phyloP scores from a whole-genome alignment of 2,113 vertebrate genomes.

The Pangasianodon hypophthalmus region DNA sequence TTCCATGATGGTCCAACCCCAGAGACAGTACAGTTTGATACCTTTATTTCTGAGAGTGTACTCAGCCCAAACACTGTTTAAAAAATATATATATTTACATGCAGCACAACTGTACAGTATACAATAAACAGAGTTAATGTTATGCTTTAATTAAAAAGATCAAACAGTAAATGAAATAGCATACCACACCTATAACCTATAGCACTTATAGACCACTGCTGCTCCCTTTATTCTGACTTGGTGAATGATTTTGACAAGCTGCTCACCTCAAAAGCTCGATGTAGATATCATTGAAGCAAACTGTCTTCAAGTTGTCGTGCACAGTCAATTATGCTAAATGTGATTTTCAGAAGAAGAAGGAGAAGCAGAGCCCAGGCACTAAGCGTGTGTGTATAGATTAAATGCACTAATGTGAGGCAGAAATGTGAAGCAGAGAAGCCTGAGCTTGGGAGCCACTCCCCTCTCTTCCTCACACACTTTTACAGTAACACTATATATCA shows the following conservation, averaged over 20 bases:
- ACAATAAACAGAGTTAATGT: not conserved
- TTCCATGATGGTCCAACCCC: not conserved
- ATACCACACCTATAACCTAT: not conserved
- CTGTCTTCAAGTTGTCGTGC: not conserved
- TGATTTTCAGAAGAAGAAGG: not conserved
- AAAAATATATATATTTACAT: not conserved
- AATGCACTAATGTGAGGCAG: not conserved
- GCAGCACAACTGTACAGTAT: not conserved
- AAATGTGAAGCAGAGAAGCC: not conserved
- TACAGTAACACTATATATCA: not conserved
- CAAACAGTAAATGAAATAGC: not conserved
- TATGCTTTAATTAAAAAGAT: not conserved
- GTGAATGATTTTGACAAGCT: not conserved
- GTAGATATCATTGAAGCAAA: constrained; percentile 4
- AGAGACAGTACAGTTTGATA: not conserved
- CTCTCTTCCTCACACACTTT: not conserved
- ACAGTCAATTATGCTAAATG: not conserved
- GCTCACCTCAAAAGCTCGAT: constrained; percentile 2
- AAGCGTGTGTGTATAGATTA: not conserved
- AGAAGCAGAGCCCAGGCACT: not conserved
- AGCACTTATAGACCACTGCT: not conserved
- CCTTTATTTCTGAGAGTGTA: not conserved
- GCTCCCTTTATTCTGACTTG: not conserved
- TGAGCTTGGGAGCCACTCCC: not conserved
- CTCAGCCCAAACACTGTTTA: not conserved